Conservation (phyloP, 2,888 invertebrate species). For the Andrena bicolor region DNA sequence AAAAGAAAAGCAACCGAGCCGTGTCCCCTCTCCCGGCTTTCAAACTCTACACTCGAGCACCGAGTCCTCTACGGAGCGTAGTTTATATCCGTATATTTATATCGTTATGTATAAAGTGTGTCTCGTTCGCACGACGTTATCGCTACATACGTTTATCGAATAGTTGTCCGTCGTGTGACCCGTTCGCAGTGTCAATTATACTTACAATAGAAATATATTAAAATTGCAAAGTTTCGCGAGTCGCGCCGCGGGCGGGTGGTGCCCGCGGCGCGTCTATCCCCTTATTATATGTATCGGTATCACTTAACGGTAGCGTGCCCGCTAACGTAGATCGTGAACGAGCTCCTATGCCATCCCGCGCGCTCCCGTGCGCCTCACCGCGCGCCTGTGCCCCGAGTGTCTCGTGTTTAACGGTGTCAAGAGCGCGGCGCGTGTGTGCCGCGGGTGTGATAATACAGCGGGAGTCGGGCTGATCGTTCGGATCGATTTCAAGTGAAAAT, state of each 20-base stretch:
- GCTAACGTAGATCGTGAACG: conserved; percentile 67
- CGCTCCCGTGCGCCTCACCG: background rate
- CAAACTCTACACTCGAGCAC: conserved; percentile 18
- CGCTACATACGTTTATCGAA: conserved; percentile 65
- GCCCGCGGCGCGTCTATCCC: conserved; percentile 32
- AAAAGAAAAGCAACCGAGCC: conserved; percentile 25
- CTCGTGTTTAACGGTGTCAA: background rate
- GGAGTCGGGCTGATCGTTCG: conserved; percentile 30
- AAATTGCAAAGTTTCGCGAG: conserved; percentile 78
- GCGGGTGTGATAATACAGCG: background rate
- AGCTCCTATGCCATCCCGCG: conserved; percentile 28
- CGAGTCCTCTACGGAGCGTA: conserved; percentile 32
- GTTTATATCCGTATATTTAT: conserved; percentile 23
- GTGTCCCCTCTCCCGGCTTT: background rate
- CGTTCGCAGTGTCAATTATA: conserved; percentile 70
- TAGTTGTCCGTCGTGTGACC: conserved; percentile 59
- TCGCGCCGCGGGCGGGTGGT: conserved; percentile 17
- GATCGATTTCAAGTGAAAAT: background rate
- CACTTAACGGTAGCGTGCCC: conserved; percentile 60
- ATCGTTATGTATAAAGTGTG: conserved; percentile 55
- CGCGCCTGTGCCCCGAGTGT: background rate
- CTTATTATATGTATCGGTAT: conserved; percentile 59
- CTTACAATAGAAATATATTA: conserved; percentile 82
- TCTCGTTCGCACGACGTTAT: conserved; percentile 33
- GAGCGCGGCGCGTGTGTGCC: background rate